Evolutionary conservation across 1,140 invertebrate genomes (phyloP).

Genomic region (Gerris buenoi): DNA sequence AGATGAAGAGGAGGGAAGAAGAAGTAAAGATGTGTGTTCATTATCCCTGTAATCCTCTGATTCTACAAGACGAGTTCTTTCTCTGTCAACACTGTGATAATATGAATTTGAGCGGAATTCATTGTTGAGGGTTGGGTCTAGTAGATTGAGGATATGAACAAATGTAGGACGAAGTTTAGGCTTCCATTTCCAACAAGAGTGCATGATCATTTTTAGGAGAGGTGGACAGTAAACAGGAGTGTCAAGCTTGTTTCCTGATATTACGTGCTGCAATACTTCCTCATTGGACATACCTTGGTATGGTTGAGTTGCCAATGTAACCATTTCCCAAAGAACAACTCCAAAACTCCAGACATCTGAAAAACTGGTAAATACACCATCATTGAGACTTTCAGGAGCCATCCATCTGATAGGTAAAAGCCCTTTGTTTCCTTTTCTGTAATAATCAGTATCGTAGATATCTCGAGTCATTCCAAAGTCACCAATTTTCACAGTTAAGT

Average conservation of each 20-base stretch:
- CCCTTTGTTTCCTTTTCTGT: constrained; percentile 82
- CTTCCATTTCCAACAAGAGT: constrained; percentile 69
- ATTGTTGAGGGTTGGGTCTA: constrained; percentile 35
- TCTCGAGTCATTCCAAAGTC: constrained; percentile 93
- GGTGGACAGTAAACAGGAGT: constrained; percentile 83
- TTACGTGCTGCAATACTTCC: constrained; percentile 68
- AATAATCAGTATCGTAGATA: constrained; percentile 94
- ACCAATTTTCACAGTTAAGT: constrained; percentile 87
- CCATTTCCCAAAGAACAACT: constrained; percentile 96
- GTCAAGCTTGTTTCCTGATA: constrained; percentile 77
- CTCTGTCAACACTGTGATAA: constrained; percentile 48
- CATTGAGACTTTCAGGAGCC: constrained; percentile 89
- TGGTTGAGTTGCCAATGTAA: constrained; percentile 91
- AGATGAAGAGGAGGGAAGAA: not conserved
- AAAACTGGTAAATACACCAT: constrained; percentile 79
- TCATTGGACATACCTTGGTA: constrained; percentile 73
- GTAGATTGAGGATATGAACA: constrained; percentile 50
- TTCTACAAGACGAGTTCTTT: not conserved
- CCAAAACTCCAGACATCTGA: constrained; percentile 96
- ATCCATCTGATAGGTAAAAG: constrained; percentile 71
- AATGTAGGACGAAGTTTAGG: constrained; percentile 67
- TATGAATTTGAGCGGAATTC: constrained; percentile 30
- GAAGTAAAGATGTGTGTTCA: not conserved
- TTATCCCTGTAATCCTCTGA: not conserved
- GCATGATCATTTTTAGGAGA: constrained; percentile 73